Conservation (phyloP, 2,113 vertebrate genomes). For the Passer montanus region DNA sequence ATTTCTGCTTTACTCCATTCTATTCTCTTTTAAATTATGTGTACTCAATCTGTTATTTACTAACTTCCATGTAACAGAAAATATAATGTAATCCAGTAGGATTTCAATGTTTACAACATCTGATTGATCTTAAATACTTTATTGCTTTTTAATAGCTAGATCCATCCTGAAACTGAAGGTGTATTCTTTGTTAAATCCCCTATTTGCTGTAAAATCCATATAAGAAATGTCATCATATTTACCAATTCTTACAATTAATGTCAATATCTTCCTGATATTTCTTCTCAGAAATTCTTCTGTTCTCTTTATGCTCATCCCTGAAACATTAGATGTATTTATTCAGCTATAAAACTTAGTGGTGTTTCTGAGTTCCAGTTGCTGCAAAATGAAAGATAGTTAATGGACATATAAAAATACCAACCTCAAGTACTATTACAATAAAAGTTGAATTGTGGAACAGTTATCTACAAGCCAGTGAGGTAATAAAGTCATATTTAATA, state of each 20-base stretch:
- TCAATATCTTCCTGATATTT: neutral
- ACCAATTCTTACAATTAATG: neutral
- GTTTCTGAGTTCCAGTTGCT: neutral
- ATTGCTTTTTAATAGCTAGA: neutral
- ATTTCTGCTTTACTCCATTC: neutral
- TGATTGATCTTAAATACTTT: neutral
- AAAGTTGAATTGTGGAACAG: slow-evolving; percentile 2
- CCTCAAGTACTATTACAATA: neutral
- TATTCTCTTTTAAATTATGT: neutral
- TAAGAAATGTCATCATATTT: neutral
- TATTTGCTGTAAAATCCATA: neutral
- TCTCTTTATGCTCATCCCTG: neutral
- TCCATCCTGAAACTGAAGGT: neutral
- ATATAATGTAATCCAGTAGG: neutral
- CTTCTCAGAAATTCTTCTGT: neutral
- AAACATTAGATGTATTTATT: neutral
- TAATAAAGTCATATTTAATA: slow-evolving; percentile 21
- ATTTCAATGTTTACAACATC: neutral
- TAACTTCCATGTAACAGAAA: neutral
- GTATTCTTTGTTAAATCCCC: neutral
- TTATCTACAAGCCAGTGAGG: neutral
- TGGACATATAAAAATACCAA: neutral
- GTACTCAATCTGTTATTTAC: neutral
- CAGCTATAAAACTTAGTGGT: neutral
- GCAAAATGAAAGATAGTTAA: slow-evolving; percentile 9